Evolutionary conservation across 1,140 invertebrate species (phyloP).

Genomic region (Sitobion miscanthi): DNA sequence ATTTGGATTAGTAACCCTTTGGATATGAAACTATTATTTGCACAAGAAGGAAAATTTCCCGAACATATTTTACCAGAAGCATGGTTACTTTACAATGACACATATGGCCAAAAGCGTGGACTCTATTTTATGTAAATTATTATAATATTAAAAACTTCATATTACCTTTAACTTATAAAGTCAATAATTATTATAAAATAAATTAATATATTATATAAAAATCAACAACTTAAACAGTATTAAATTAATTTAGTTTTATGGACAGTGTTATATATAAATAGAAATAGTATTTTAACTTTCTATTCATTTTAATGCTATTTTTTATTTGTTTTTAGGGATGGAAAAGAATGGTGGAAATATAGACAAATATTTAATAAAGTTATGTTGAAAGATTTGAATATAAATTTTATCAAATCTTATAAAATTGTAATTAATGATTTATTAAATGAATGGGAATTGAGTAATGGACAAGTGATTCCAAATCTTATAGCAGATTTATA

Average conservation of each 20-base stretch:
- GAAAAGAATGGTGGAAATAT: slow-evolving; percentile 76
- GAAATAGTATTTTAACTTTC: background rate
- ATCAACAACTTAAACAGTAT: background rate
- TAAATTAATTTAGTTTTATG: background rate
- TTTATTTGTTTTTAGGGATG: slow-evolving; percentile 68
- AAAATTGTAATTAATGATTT: slow-evolving; percentile 48
- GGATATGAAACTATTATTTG: slow-evolving; percentile 75
- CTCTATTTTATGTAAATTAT: slow-evolving; percentile 80
- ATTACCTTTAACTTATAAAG: background rate
- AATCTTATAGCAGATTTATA: slow-evolving; percentile 76
- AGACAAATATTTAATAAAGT: slow-evolving; percentile 76
- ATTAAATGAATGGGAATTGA: slow-evolving; percentile 45
- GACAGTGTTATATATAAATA: background rate
- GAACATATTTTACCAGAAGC: slow-evolving; percentile 80
- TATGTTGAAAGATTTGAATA: slow-evolving; percentile 68
- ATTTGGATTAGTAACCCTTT: slow-evolving; percentile 76
- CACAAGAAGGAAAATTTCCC: slow-evolving; percentile 79
- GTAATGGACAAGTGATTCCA: slow-evolving; percentile 11
- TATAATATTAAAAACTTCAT: background rate
- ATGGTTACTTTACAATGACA: slow-evolving; percentile 80
- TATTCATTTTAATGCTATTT: background rate
- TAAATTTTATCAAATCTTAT: slow-evolving; percentile 57
- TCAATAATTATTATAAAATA: background rate
- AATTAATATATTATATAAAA: background rate
- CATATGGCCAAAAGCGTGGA: slow-evolving; percentile 74